Percentiles rank a stretch among this genome's conserved stretches.
Evolutionary conservation across 2,113 vertebrate genomes (phyloP).

Genomic region (Scomber scombrus): DNA sequence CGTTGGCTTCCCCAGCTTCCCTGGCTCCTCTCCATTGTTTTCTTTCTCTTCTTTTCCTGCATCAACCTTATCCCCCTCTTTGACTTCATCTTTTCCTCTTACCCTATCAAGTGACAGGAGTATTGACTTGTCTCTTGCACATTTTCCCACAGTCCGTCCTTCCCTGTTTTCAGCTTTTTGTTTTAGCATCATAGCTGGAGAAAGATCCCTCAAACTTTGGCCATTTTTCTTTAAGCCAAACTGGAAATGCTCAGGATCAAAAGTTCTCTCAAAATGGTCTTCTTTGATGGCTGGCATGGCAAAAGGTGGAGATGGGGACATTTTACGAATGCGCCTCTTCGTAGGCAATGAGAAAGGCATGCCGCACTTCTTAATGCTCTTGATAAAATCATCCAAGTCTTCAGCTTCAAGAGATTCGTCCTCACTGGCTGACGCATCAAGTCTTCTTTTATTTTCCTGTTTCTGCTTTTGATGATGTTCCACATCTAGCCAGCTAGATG

Average conservation of each 20-base stretch:
- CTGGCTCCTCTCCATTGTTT: slow-evolving; percentile 56
- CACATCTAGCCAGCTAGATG: slow-evolving; percentile 78
- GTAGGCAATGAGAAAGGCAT: slow-evolving; percentile 88
- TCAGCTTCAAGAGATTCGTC: slow-evolving; percentile 86
- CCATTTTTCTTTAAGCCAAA: slow-evolving; percentile 90
- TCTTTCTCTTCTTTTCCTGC: slow-evolving; percentile 37
- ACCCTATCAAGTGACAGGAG: slow-evolving; percentile 58
- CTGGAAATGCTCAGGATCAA: slow-evolving; percentile 90
- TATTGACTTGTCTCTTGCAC: slow-evolving; percentile 76
- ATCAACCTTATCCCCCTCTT: slow-evolving; percentile 34
- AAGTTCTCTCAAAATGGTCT: slow-evolving; percentile 90
- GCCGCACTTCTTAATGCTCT: slow-evolving; percentile 91
- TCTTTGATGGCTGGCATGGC: slow-evolving; percentile 94
- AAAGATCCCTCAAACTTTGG: slow-evolving; percentile 73
- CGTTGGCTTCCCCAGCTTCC: slow-evolving; percentile 72
- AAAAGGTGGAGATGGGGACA: slow-evolving; percentile 86
- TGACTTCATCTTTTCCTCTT: slow-evolving; percentile 64
- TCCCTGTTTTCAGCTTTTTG: slow-evolving; percentile 85
- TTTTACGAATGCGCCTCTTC: slow-evolving; percentile 88
- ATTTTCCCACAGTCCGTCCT: slow-evolving; percentile 81
- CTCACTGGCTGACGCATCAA: slow-evolving; percentile 83
- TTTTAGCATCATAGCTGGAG: slow-evolving; percentile 88
- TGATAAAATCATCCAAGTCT: slow-evolving; percentile 91
- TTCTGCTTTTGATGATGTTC: slow-evolving; percentile 70
- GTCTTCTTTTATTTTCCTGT: slow-evolving; percentile 67